These are phyloP conservation scores for Noctua fimbriata DNA, from an alignment of 2,888 invertebrate genomes.

Conservation along the genomic window DNA sequence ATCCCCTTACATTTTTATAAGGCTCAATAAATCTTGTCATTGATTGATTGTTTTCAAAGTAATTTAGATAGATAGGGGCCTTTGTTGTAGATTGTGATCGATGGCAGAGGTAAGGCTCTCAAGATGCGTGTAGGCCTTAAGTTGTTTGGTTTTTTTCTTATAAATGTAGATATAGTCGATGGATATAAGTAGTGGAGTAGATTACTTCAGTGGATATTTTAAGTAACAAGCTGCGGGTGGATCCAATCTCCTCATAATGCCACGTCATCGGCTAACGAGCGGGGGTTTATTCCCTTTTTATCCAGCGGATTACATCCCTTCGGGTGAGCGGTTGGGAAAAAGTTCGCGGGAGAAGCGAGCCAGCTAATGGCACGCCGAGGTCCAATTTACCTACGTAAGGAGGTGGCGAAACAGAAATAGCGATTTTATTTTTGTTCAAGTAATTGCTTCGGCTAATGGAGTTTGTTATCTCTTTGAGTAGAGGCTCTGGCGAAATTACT, in stretches of 20 bases:
- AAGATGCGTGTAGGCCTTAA: slow-evolving; percentile 31
- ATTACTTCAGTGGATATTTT: slow-evolving; percentile 55
- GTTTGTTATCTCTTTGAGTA: slow-evolving; percentile 33
- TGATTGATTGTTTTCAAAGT: slow-evolving; percentile 61
- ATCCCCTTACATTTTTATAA: slow-evolving; percentile 51
- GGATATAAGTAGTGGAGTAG: slow-evolving; percentile 36
- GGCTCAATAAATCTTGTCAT: slow-evolving; percentile 55
- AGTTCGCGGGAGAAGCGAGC: slow-evolving; percentile 47
- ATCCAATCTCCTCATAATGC: slow-evolving; percentile 67
- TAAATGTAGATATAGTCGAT: slow-evolving; percentile 8
- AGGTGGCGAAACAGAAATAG: slow-evolving; percentile 51
- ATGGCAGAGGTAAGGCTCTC: slow-evolving; percentile 36
- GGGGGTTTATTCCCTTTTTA: slow-evolving; percentile 64
- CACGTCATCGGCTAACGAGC: slow-evolving; percentile 73
- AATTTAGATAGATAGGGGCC: slow-evolving; percentile 54
- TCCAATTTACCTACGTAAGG: slow-evolving; percentile 61
- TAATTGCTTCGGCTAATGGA: slow-evolving; percentile 52
- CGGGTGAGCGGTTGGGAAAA: slow-evolving; percentile 46
- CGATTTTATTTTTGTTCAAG: slow-evolving; percentile 50
- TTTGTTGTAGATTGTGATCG: slow-evolving; percentile 54
- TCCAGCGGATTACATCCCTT: slow-evolving; percentile 55
- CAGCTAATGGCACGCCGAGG: slow-evolving; percentile 56
- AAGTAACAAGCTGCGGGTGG: slow-evolving; percentile 66
- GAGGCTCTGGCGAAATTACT: slow-evolving; percentile 12
- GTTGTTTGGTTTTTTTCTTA: slow-evolving; percentile 5